Conservation (phyloP, 2,888 invertebrate species). For the Margaritifera margaritifera region DNA sequence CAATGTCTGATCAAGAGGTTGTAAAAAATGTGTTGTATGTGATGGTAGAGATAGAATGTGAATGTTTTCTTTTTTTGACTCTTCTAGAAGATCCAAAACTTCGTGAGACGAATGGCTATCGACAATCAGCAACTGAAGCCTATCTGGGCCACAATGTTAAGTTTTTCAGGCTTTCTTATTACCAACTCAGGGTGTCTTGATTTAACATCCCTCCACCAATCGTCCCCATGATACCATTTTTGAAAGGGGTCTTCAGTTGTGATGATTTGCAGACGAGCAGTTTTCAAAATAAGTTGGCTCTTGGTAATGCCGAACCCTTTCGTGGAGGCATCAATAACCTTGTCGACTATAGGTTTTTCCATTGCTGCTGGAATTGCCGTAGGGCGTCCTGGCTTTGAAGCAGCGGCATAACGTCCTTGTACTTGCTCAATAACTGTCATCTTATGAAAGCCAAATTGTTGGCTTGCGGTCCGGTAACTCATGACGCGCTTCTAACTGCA, state of each 20-base stretch:
- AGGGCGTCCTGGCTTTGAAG: neutral
- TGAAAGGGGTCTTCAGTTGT: no score
- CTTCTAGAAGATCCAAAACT: neutral
- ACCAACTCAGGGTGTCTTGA: neutral
- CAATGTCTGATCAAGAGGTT: neutral
- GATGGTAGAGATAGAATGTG: neutral
- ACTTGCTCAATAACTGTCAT: no score
- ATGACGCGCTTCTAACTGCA: no score
- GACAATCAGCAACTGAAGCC: neutral
- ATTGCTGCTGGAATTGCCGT: neutral
- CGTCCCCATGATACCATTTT: neutral
- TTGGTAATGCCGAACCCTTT: neutral
- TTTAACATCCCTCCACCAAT: slow-evolving; percentile 2
- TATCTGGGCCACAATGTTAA: slow-evolving; percentile 2
- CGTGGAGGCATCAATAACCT: neutral
- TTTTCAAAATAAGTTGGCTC: no score
- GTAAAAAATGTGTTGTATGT: neutral
- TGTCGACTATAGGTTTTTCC: neutral
- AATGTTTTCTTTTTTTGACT: neutral
- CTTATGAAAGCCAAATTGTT: no score
- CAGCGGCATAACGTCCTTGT: no score
- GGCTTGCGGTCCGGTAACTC: no score
- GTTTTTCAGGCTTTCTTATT: neutral
- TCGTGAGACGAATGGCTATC: slow-evolving; percentile 3
- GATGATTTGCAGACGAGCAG: no score